Evolutionary conservation across 2,797 vertebrate genomes (phyloP), one percentile per base, ranked within the genome.

Genomic region (Tokudaia muenninki): DNA sequence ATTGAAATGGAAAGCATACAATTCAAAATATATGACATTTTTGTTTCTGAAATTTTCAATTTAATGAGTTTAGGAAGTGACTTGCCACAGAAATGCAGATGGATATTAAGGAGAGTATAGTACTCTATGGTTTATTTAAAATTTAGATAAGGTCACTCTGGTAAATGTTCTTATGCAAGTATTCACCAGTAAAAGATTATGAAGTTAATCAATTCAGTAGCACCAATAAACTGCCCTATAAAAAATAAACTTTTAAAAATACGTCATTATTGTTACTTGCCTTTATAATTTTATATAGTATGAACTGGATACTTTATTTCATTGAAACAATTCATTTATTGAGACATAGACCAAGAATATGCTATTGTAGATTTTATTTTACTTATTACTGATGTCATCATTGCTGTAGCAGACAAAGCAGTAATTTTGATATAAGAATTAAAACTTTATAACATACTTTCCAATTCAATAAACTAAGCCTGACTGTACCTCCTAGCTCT

Each of bases 381-480:
- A 86, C 34, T 87, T 91, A 26, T 90, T 92, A 52, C 31, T 47
- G 5, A 57, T 82, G 26, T 83, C 11, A 81, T 80, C 26, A 26
- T 75, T 78, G 24, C 75, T 77, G 14, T 84, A 41, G 24, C 67
- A 34, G 70, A 59, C 24, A n/a, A 91, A 95, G 78, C 31, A 70
- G 77, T 5, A 93, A 74, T 61, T 74, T 93, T 47, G 47, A 67
- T 55, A 61, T 50, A 87, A 86, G 9, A 95, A 80, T 81, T 11
- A 34, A 91, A 9, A 70, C 19, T 91, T 92, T 44, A 50, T 81
- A 91, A 83, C 55, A 41, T 90, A 80, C 88, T 82, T 83, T 92
- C 80, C 79, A 79, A 84, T 87, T 92, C 79, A 79, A 74, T 41
- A 50, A 93, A 55, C 1, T 87, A 87, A 79, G 6, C 44, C 26